phyloP scores from a whole-genome alignment of 2,797 vertebrate species.

The Bovichtus diacanthus region DNA sequence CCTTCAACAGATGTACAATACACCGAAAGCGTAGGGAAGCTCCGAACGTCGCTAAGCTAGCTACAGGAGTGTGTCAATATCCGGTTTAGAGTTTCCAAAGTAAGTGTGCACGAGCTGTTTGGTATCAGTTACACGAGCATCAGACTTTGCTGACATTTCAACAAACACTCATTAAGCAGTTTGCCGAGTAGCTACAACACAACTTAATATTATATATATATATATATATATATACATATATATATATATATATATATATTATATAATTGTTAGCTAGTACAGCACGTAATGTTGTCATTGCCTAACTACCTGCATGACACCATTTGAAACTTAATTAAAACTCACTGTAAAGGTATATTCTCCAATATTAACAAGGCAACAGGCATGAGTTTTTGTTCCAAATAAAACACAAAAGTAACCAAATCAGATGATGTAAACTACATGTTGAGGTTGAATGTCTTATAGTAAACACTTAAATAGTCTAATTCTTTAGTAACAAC shows the following conservation, averaged over 20 bases:
- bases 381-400: background rate
- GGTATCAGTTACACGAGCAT: no score
- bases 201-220: no score
- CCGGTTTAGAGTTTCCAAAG: slow-evolving; percentile 55
- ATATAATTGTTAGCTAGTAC: no score
- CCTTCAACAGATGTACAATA: background rate
- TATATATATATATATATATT: no score
- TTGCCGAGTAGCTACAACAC: background rate
- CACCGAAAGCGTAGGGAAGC: slow-evolving; percentile 27
- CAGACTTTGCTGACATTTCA: no score
- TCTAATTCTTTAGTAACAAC: background rate
- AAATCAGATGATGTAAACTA: background rate
- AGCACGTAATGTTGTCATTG: background rate
- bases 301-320: background rate
- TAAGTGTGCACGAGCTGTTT: background rate
- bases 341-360: background rate
- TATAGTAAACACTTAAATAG: background rate
- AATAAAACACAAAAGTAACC: background rate
- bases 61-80: background rate
- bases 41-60: slow-evolving; percentile 33
- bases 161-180: no score
- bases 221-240: no score
- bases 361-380: background rate
- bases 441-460: background rate
- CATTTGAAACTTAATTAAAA: background rate